phyloP scores from a whole-genome alignment of 2,113 vertebrate species.

The Dipodomys stephensi region DNA sequence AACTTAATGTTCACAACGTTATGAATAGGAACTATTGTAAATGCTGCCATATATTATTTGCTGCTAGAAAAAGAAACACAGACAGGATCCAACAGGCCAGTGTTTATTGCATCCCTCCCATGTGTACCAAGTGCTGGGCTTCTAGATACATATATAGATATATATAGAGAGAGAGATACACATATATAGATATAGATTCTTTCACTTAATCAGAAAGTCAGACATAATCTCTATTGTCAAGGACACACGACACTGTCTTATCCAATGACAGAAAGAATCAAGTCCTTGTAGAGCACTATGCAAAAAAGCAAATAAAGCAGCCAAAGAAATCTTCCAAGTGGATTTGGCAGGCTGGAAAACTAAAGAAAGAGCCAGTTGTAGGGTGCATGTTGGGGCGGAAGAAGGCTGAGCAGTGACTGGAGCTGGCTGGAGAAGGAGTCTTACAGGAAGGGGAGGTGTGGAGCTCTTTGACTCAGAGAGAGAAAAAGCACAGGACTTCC shows the following conservation, averaged over 20 bases:
- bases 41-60: not conserved
- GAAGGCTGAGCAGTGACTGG: not conserved
- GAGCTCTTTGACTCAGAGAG: not conserved
- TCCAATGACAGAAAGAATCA: not conserved
- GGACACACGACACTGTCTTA: not conserved
- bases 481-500: not conserved
- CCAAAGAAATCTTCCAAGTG: not conserved
- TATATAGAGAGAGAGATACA: too few species aligned
- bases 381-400: rapidly evolving
- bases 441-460: not conserved
- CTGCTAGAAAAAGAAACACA: not conserved
- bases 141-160: not conserved
- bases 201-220: not conserved
- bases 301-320: not conserved
- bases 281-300: not conserved
- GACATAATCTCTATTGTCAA: not conserved
- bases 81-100: not conserved
- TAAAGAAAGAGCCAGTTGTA: not conserved
- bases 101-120: not conserved
- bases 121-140: not conserved
- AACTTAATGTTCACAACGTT: not conserved
- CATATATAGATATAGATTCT: not conserved
- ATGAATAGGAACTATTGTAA: not conserved
- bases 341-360: not conserved
- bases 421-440: not conserved